Conservation (phyloP, 2,797 vertebrate genomes). For the Epinephelus malabaricus region DNA sequence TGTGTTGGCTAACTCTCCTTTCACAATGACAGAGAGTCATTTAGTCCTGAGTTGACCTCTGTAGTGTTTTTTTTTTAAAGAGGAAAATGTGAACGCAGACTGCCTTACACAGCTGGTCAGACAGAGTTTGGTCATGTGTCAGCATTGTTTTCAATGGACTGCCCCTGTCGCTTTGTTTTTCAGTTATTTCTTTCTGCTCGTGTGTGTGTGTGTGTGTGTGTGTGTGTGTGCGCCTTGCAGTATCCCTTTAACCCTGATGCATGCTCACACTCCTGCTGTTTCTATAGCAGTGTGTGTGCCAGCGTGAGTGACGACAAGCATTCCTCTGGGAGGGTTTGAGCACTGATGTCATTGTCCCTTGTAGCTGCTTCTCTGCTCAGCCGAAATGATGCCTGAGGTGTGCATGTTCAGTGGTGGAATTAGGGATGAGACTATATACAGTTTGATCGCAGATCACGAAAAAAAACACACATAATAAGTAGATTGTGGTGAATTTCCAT, state of each 20-base stretch:
- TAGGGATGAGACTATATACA: neutral
- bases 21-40: slow-evolving; percentile 33
- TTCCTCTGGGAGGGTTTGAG: slow-evolving; percentile 74
- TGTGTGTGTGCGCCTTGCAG: slow-evolving; percentile 9
- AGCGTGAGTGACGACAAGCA: slow-evolving; percentile 71
- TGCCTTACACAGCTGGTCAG: slow-evolving; percentile 45
- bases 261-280: slow-evolving; percentile 66
- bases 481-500: too few relatives aligned
- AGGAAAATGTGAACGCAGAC: slow-evolving; percentile 41
- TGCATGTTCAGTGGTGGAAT: slow-evolving; percentile 40
- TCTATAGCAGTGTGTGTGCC: slow-evolving; percentile 76
- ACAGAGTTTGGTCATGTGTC: slow-evolving; percentile 63
- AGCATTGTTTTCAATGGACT: slow-evolving; percentile 65
- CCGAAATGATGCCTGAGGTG: slow-evolving; percentile 52
- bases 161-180: slow-evolving; percentile 60
- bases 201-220: slow-evolving; percentile 6
- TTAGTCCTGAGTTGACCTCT: slow-evolving; percentile 64
- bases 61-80: slow-evolving; percentile 15
- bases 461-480: too few relatives aligned
- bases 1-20: slow-evolving; percentile 29
- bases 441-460: too few relatives aligned
- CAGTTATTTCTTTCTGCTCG: slow-evolving; percentile 38
- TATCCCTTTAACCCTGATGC: slow-evolving; percentile 64
- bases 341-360: slow-evolving; percentile 80
- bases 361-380: slow-evolving; percentile 61